phyloP scores from a whole-genome alignment of 2,888 invertebrate genomes.

The Philereme transversata region DNA sequence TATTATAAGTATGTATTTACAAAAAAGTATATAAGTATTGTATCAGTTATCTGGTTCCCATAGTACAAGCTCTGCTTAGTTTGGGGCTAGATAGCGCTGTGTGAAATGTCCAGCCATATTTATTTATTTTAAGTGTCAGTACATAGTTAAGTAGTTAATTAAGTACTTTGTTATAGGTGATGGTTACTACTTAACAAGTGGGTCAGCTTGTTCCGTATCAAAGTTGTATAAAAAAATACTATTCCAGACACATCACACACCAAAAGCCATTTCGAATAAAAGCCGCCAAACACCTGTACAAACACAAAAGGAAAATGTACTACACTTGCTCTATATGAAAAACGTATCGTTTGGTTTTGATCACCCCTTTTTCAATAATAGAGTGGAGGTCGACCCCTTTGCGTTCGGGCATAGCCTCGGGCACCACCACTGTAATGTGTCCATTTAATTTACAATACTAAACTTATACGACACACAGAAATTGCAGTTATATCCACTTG shows the following conservation, averaged over 20 bases:
- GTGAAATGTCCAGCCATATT: too few species aligned
- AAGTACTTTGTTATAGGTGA: too few species aligned
- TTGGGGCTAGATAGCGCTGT: too few species aligned
- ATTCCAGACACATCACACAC: constrained; percentile 1
- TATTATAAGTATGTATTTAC: too few species aligned
- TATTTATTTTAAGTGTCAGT: too few species aligned
- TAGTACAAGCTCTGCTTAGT: too few species aligned
- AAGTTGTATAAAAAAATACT: too few species aligned
- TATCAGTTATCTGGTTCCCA: too few species aligned
- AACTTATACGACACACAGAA: constrained; percentile 50
- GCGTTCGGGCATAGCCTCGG: constrained; percentile 57
- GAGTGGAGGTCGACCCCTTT: constrained; percentile 64
- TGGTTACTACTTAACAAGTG: too few species aligned
- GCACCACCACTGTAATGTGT: constrained; percentile 63
- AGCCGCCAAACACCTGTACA: constrained; percentile 63
- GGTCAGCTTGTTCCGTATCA: too few species aligned
- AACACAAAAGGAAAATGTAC: constrained; percentile 67
- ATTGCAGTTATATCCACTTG: constrained; percentile 51
- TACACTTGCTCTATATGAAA: constrained; percentile 54
- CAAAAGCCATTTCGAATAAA: constrained; percentile 48
- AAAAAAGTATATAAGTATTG: too few species aligned
- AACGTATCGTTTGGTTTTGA: constrained; percentile 77
- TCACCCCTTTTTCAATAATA: constrained; percentile 81
- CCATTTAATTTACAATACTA: constrained; percentile 71
- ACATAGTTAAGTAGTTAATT: too few species aligned